A percentile compares a stretch with the other conserved stretches of the same genome.
phyloP scores from a whole-genome alignment of 2,113 vertebrate genomes.

The Aldabrachelys gigantea region DNA sequence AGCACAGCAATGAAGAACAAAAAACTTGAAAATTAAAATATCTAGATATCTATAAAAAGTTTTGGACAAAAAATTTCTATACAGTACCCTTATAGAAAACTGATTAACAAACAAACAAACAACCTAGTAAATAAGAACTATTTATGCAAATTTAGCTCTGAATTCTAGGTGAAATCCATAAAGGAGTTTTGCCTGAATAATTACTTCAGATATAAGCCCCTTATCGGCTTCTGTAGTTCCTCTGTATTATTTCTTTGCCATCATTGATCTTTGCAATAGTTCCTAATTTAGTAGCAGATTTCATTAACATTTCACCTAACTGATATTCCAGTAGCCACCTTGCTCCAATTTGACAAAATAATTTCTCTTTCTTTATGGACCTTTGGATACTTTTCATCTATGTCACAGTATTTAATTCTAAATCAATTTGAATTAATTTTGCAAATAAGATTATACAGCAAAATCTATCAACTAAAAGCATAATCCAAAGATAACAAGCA shows the following conservation, averaged over 20 bases:
- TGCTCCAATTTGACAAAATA: too few relatives aligned
- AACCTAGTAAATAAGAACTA: not conserved
- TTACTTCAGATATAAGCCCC: not conserved
- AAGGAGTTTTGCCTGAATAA: not conserved
- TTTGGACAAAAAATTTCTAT: not conserved
- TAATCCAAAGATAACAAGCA: not conserved
- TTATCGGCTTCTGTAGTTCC: not conserved
- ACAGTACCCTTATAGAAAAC: not conserved
- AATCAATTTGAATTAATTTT: not conserved
- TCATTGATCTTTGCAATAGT: not conserved
- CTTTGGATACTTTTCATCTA: too few relatives aligned
- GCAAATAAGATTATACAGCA: rapidly evolving
- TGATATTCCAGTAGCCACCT: not conserved
- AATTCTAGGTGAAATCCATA: not conserved
- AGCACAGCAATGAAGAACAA: not conserved
- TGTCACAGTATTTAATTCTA: not conserved
- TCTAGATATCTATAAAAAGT: not conserved
- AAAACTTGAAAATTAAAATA: not conserved
- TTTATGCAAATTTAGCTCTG: not conserved
- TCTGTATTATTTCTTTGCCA: not conserved
- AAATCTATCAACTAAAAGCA: not conserved
- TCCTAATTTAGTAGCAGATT: not conserved
- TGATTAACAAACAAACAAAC: not conserved
- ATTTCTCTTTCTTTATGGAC: too few relatives aligned
- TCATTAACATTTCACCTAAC: not conserved